A percentile compares a stretch with the other conserved stretches of the same genome.
Conservation (phyloP, 1,140 invertebrate genomes). For the Nymphalis io region DNA sequence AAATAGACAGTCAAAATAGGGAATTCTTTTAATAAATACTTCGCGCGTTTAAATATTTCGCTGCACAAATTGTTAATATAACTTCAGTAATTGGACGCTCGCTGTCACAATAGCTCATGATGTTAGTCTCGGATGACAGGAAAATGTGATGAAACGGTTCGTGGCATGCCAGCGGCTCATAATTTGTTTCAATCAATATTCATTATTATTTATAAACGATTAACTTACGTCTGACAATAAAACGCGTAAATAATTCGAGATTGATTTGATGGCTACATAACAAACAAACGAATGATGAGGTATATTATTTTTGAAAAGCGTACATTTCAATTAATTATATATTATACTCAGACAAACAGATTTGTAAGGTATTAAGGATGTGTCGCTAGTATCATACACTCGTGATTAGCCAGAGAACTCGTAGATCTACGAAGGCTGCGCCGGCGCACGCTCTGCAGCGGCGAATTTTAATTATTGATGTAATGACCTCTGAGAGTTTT, state of each 20-base stretch:
- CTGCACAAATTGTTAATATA: slow-evolving; percentile 1
- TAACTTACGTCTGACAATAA: neutral
- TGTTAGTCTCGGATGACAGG: slow-evolving; percentile 9
- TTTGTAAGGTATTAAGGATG: neutral
- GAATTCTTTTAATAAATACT: neutral
- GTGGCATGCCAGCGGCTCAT: neutral
- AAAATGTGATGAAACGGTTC: slow-evolving; percentile 19
- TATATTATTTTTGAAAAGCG: neutral
- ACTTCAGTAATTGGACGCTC: slow-evolving; percentile 5
- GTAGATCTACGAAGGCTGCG: slow-evolving; percentile 46
- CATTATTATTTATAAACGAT: neutral
- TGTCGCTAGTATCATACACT: neutral
- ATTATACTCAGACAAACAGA: neutral
- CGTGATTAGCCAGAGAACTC: slow-evolving; percentile 16
- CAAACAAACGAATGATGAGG: neutral
- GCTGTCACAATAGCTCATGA: slow-evolving; percentile 22
- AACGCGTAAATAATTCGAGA: neutral
- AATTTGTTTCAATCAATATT: slow-evolving; percentile 11
- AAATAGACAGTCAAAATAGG: neutral
- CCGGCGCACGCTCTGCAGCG: slow-evolving; percentile 30
- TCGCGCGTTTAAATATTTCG: neutral
- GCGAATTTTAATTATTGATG: slow-evolving; percentile 60
- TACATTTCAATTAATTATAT: neutral
- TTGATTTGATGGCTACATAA: neutral
- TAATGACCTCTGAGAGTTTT: slow-evolving; percentile 50